Percentiles rank a stretch among this genome's conserved stretches.
Evolutionary conservation across 1,140 invertebrate species (phyloP).

Genomic region (Episyrphus balteatus): DNA sequence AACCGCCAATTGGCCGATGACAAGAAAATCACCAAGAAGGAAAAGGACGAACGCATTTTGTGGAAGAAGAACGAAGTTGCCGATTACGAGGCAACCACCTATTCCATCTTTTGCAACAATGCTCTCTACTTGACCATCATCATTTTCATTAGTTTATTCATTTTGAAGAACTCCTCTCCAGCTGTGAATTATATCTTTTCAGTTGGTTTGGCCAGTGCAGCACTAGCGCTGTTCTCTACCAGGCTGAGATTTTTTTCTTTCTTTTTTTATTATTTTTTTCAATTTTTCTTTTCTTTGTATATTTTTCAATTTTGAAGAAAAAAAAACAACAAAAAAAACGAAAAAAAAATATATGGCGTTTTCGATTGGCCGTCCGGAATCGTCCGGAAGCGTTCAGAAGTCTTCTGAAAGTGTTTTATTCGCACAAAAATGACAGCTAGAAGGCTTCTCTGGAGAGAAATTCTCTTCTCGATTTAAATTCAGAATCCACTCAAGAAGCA

Average conservation of each 20-base stretch:
- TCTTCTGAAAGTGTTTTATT: no score
- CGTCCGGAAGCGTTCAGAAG: no score
- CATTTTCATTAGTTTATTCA: constrained; percentile 89
- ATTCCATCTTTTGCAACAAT: constrained; percentile 99
- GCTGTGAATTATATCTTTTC: constrained; percentile 89
- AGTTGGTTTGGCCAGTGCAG: constrained; percentile 69
- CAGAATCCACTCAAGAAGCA: no score
- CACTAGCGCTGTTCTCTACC: constrained; percentile 85
- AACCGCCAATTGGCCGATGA: constrained; percentile 86
- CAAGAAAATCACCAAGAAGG: constrained; percentile 97
- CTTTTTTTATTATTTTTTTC: neutral
- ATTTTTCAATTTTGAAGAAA: neutral
- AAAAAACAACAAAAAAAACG: no score
- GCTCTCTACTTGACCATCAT: constrained; percentile 89
- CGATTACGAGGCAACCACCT: constrained; percentile 97
- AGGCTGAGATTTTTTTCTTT: constrained; percentile 20
- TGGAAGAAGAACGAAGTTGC: constrained; percentile 99
- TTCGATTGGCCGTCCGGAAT: no score
- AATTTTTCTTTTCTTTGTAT: neutral
- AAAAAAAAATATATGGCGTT: no score
- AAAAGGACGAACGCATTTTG: constrained; percentile 93
- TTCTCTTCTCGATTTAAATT: no score
- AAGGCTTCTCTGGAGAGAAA: no score
- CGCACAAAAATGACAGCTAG: no score
- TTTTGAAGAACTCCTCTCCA: constrained; percentile 82